phyloP scores from a whole-genome alignment of 1,140 invertebrate genomes.

The Leptinotarsa undecemlineata region DNA sequence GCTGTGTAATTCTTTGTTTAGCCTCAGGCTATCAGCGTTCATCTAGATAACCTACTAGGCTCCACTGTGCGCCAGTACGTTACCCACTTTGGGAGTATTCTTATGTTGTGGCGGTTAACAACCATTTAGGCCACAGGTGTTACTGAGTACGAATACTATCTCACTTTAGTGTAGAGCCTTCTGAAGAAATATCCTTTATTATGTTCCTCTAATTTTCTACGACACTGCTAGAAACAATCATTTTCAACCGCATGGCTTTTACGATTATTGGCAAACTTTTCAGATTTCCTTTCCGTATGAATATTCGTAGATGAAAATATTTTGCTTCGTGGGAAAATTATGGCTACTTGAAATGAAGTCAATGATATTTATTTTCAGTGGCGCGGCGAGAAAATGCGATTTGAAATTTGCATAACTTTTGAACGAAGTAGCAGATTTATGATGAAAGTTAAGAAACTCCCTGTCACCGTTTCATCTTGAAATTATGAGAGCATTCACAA shows the following conservation, averaged over 20 bases:
- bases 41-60: too few species aligned
- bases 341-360: constrained; percentile 23
- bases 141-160: too few species aligned
- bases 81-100: too few species aligned
- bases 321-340: constrained; percentile 18
- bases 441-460: constrained; percentile 8
- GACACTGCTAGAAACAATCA: not conserved
- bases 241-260: constrained; percentile 18
- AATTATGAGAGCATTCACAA: not conserved
- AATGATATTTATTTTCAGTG: constrained; percentile 26
- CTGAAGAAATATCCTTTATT: too few species aligned
- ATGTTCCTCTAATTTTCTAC: too few species aligned
- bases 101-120: too few species aligned
- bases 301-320: constrained; percentile 17
- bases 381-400: constrained; percentile 17
- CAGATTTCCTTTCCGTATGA: constrained; percentile 19
- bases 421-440: constrained; percentile 19
- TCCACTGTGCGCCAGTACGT: too few species aligned
- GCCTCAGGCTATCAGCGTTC: too few species aligned
- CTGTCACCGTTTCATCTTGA: constrained; percentile 2
- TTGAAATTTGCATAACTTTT: constrained; percentile 25
- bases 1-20: too few species aligned
- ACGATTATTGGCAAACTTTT: constrained; percentile 25
- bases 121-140: too few species aligned
- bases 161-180: too few species aligned